Conservation (phyloP, 1,140 invertebrate genomes). For the Drosophila leontia region DNA sequence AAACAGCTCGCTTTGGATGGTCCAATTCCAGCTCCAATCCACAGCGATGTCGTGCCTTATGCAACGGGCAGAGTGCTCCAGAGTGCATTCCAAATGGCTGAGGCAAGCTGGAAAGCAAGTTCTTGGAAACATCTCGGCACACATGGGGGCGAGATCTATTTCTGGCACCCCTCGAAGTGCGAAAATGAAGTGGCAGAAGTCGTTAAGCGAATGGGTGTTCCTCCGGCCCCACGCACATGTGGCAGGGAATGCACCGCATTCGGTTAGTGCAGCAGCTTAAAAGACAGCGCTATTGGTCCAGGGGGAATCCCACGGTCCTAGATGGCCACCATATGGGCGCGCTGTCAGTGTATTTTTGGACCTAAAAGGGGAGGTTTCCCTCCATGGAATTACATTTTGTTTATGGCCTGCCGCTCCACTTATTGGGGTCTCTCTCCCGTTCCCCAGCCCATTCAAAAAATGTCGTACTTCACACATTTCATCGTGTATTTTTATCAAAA, state of each 20-base stretch:
- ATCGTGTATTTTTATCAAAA: slow-evolving; percentile 48
- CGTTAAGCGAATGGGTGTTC: slow-evolving; percentile 24
- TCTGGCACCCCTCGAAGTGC: slow-evolving; percentile 27
- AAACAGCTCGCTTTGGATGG: neutral
- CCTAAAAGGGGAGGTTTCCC: neutral
- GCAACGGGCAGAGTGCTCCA: neutral
- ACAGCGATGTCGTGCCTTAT: neutral
- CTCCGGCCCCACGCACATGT: slow-evolving; percentile 7
- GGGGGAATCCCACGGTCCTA: slow-evolving; percentile 28
- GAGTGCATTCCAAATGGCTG: slow-evolving; percentile 1
- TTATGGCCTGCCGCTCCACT: slow-evolving; percentile 29
- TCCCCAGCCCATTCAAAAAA: slow-evolving; percentile 15
- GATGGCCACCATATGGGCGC: slow-evolving; percentile 38
- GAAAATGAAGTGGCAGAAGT: slow-evolving; percentile 33
- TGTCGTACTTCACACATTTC: slow-evolving; percentile 42
- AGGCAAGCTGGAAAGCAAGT: slow-evolving; percentile 15
- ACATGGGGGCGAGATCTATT: slow-evolving; percentile 22
- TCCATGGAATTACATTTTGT: slow-evolving; percentile 25
- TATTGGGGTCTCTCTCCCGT: neutral
- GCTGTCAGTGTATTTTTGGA: slow-evolving; percentile 35
- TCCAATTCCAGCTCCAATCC: neutral
- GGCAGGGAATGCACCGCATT: slow-evolving; percentile 1
- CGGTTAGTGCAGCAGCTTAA: neutral
- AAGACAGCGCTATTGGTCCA: slow-evolving; percentile 5
- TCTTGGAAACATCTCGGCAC: slow-evolving; percentile 9